phyloP scores from a whole-genome alignment of 2,113 vertebrate species.

The Lophotis ruficrista region DNA sequence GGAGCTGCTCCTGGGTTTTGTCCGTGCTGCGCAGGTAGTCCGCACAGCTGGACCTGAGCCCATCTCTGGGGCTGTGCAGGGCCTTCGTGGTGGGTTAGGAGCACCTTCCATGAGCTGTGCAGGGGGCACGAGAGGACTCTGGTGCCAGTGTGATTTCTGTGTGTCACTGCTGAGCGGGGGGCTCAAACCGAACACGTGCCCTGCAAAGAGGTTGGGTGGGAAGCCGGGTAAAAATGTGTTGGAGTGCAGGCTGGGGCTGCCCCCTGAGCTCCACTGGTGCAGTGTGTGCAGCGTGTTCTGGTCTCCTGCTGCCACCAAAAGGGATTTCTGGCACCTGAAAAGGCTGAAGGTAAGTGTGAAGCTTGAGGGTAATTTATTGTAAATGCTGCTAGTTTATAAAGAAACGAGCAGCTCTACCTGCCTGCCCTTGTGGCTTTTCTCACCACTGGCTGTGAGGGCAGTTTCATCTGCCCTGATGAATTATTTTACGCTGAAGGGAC shows the following conservation, averaged over 20 bases:
- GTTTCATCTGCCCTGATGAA: not conserved
- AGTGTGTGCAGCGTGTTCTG: not conserved
- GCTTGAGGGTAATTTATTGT: not conserved
- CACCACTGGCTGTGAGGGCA: not conserved
- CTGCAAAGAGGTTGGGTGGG: not conserved
- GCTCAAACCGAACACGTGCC: accelerated
- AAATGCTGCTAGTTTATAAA: not conserved
- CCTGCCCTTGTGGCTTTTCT: not conserved
- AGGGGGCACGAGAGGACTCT: not conserved
- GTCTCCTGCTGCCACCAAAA: not conserved
- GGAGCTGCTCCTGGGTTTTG: not conserved
- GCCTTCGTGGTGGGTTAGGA: not conserved
- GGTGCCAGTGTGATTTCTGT: not conserved
- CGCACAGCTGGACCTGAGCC: accelerated
- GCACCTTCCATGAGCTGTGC: not conserved
- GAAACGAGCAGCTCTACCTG: not conserved
- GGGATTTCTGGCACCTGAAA: not conserved
- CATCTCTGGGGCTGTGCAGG: not conserved
- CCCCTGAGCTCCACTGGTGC: not conserved
- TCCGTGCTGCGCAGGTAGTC: not conserved
- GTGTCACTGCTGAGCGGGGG: not conserved
- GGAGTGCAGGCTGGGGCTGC: not conserved
- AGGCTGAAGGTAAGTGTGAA: not conserved
- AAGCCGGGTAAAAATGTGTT: not conserved
- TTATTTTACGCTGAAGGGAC: not conserved